Evolutionary conservation across 2,888 invertebrate genomes (phyloP), one percentile per base, ranked within the genome.

Genomic region (Cinara cedri): DNA sequence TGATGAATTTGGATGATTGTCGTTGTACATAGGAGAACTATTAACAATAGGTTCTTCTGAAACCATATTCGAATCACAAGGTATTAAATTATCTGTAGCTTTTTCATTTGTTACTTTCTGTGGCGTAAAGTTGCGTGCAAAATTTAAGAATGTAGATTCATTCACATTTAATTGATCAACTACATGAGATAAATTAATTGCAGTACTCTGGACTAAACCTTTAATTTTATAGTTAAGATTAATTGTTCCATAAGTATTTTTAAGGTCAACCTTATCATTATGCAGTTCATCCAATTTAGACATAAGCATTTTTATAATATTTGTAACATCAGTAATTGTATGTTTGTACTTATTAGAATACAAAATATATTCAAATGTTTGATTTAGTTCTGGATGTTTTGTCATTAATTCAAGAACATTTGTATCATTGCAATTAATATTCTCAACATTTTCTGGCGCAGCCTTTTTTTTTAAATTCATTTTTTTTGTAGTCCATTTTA

Each of bases 331-430:
- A 49, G 68, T 68, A 49, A 78, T 49, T 57, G 76, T 68, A 78
- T 78, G 76, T 70, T 78, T 78, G 68, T 78, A 78, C 26, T 78
- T 78, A 6, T 68, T 78, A 21, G 76, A 78, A 42, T 78, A 78
- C 57, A 78, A 68, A 14, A 78, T 68, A 49, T 78, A 78, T 55
- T 78, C 76, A 78, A 78, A 78, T 49, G 76, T 78, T 60, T 78
- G 60, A 0, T 60, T 78, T 49, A 78, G 34, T 6, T 68, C 68
- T 13, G 76, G 60, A 42, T 24, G 16, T 44, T 78, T 66, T 13
- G 46, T 78, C 76, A 78, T 68, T 6, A 68, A 21, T 16, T 68
- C 42, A 57, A 78, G 49, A 34, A 78, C 42, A 60, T 6, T 49
- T 57, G 26, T 26, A 68, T 78, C 46, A 34, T 65, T 44, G 3